These are phyloP conservation scores for Andricus quercusramuli DNA, from an alignment of 2,888 invertebrate species.

Conservation along the genomic window DNA sequence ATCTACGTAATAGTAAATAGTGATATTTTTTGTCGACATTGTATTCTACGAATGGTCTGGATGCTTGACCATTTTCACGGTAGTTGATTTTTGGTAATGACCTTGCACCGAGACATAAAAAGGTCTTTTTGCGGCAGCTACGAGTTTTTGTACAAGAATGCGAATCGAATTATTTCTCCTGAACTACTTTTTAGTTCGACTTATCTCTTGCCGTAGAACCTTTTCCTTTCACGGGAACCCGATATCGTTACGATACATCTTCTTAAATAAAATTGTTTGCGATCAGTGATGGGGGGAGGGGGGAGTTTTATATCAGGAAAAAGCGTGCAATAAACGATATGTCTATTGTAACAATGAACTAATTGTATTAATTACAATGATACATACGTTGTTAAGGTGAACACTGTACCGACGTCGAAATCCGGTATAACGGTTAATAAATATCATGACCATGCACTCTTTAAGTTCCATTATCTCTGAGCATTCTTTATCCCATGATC, in stretches of 20 bases:
- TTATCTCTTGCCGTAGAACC: conserved; percentile 19
- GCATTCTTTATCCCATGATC: background rate
- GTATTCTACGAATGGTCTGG: conserved; percentile 1
- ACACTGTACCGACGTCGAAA: conserved; percentile 67
- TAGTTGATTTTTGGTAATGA: conserved; percentile 18
- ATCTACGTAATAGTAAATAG: conserved; percentile 12
- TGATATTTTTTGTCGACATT: conserved; percentile 17
- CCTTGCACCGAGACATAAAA: conserved; percentile 25
- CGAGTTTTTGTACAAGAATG: conserved; percentile 30
- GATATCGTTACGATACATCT: conserved; percentile 17
- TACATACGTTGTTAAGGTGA: conserved; percentile 71
- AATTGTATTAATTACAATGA: conserved; percentile 72
- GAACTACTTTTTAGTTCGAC: background rate
- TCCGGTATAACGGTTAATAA: conserved; percentile 72
- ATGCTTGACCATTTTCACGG: conserved; percentile 24
- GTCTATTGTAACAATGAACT: conserved; percentile 74
- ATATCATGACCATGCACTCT: conserved; percentile 71
- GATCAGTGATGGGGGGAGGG: conserved; percentile 57
- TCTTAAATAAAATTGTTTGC: conserved; percentile 46
- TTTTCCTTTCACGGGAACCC: conserved; percentile 21
- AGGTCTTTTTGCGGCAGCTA: conserved; percentile 26
- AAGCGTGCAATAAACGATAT: conserved; percentile 74
- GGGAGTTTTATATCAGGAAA: conserved; percentile 73
- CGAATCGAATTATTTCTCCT: conserved; percentile 12
- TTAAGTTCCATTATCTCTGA: conserved; percentile 37